These are phyloP conservation scores for Papilio glaucus DNA, from an alignment of 1,140 invertebrate species.

Conservation along the genomic window DNA sequence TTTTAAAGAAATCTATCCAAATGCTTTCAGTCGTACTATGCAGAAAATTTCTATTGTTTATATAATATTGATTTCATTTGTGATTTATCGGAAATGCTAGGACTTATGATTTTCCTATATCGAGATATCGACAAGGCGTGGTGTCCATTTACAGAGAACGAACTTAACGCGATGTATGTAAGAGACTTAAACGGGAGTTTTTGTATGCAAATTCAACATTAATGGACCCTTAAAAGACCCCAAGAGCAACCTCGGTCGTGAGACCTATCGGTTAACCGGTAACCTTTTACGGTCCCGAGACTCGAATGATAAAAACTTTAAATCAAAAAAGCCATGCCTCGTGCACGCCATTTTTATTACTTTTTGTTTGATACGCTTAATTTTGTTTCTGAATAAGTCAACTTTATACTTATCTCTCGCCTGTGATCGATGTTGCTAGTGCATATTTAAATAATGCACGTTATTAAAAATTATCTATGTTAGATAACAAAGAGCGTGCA, in stretches of 20 bases:
- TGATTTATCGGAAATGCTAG: not conserved
- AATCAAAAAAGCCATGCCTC: slow-evolving; percentile 1
- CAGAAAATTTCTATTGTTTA: not conserved
- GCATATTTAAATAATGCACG: too few relatives aligned
- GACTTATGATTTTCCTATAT: slow-evolving; percentile 35
- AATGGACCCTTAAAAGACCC: slow-evolving; percentile 36
- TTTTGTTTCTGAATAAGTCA: too few relatives aligned
- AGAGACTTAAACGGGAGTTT: slow-evolving; percentile 27
- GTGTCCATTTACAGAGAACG: slow-evolving; percentile 28
- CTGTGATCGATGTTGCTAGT: too few relatives aligned
- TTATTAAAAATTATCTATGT: too few relatives aligned
- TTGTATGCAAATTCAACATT: slow-evolving; percentile 38
- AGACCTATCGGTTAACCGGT: slow-evolving; percentile 27
- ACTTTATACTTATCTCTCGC: too few relatives aligned
- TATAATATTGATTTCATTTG: not conserved
- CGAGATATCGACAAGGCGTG: slow-evolving; percentile 11
- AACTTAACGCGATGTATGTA: slow-evolving; percentile 34
- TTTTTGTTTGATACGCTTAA: not conserved
- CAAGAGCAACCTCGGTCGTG: slow-evolving; percentile 32
- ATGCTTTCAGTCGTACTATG: not conserved
- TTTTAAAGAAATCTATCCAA: too few relatives aligned
- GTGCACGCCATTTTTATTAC: not conserved
- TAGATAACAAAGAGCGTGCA: too few relatives aligned
- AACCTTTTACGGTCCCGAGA: slow-evolving; percentile 32
- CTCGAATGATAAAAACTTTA: slow-evolving; percentile 28